Evolutionary conservation across 2,113 vertebrate species (phyloP).

Genomic region (Zapus hudsonius): DNA sequence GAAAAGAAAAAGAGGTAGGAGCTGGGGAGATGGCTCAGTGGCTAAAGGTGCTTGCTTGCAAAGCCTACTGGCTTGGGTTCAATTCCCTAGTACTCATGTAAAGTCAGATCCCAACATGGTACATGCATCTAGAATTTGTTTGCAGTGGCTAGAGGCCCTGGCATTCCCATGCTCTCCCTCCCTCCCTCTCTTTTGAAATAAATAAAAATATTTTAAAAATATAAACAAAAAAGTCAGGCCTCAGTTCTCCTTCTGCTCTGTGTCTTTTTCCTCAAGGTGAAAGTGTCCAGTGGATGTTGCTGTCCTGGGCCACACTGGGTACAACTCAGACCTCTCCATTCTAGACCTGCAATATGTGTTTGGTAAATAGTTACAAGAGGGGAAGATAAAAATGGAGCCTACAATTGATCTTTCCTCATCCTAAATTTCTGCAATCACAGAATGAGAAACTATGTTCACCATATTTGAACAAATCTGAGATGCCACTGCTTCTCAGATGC

Average conservation of each 20-base stretch:
- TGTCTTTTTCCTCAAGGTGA: not conserved
- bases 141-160: too few relatives aligned
- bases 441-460: not conserved
- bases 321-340: not conserved
- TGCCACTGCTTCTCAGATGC: not conserved
- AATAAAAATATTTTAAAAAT: not conserved
- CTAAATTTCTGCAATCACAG: conserved; percentile 21
- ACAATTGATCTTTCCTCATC: not conserved
- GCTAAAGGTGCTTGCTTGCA: not conserved
- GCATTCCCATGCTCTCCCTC: too few relatives aligned
- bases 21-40: not conserved
- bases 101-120: too few relatives aligned
- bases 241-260: too few relatives aligned
- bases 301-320: not conserved
- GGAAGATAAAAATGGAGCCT: not conserved
- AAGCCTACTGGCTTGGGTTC: not conserved
- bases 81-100: not conserved
- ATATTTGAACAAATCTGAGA: not conserved
- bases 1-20: too few relatives aligned
- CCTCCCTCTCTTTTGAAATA: not conserved
- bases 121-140: too few relatives aligned
- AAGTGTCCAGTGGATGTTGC: not conserved
- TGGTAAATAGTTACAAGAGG: conserved; percentile 27
- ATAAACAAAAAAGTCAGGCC: not conserved
- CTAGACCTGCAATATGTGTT: not conserved